Evolutionary conservation across 2,113 vertebrate genomes (phyloP).

Genomic region (Falco punctatus): DNA sequence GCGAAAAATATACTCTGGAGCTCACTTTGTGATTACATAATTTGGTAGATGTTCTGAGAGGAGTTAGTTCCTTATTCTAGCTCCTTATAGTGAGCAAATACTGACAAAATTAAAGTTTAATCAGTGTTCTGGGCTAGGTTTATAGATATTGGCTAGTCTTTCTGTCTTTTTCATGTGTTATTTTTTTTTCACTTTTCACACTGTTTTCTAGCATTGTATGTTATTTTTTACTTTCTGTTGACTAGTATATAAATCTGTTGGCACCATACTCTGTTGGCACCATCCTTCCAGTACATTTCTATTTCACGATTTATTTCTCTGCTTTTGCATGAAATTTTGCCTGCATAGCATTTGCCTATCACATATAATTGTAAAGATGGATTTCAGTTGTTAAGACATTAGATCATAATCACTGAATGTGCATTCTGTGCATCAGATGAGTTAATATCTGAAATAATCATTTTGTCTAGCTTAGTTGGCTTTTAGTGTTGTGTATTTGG

Average conservation of each 20-base stretch:
- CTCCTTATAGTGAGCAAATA: background rate
- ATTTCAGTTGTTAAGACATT: slow-evolving; percentile 13
- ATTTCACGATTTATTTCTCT: background rate
- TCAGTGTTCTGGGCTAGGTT: background rate
- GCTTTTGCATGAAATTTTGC: background rate
- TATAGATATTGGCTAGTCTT: slow-evolving; percentile 11
- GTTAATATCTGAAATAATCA: background rate
- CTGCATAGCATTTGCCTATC: background rate
- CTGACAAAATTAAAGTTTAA: slow-evolving; percentile 26
- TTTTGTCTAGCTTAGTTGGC: background rate
- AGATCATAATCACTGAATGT: background rate
- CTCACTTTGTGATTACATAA: background rate
- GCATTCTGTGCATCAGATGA: background rate
- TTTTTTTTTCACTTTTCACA: slow-evolving; percentile 3
- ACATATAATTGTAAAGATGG: background rate
- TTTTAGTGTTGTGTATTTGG: background rate
- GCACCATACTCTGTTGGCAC: background rate
- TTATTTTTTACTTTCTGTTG: background rate
- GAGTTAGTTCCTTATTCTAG: background rate
- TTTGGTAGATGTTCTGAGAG: background rate
- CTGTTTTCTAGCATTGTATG: background rate
- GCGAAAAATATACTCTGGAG: background rate
- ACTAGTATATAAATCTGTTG: background rate
- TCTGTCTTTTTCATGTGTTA: background rate
- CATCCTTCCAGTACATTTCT: background rate